Conservation (phyloP, 2,113 vertebrate genomes). For the Glaucidium brasilianum region DNA sequence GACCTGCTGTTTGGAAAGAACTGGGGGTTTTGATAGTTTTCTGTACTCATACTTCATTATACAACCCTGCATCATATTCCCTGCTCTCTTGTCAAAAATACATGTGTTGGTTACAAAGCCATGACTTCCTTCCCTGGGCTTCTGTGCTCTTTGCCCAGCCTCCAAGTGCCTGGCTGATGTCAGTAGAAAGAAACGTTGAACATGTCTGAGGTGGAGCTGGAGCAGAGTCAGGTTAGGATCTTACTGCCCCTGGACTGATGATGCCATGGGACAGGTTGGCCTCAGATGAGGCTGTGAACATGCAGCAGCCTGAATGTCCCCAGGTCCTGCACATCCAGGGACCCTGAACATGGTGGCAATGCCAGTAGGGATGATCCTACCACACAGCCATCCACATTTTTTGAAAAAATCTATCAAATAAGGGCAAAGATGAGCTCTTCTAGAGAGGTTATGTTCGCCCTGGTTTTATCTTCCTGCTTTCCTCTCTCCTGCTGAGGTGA, state of each 20-base stretch:
- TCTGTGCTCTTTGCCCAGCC: neutral
- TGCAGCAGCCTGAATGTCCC: neutral
- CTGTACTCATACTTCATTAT: neutral
- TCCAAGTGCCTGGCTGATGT: neutral
- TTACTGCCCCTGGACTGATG: neutral
- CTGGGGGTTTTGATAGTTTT: neutral
- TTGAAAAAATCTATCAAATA: neutral
- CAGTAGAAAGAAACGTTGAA: neutral
- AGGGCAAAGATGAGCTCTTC: neutral
- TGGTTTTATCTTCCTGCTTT: neutral
- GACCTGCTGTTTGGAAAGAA: neutral
- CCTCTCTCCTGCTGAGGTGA: neutral
- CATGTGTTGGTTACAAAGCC: fast-evolving
- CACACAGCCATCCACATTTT: neutral
- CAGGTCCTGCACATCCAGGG: neutral
- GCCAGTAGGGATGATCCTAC: neutral
- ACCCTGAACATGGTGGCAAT: fast-evolving
- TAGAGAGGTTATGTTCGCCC: neutral
- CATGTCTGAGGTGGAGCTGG: neutral
- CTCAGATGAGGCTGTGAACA: neutral
- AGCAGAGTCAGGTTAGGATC: neutral
- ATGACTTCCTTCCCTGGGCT: neutral
- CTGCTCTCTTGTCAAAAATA: neutral
- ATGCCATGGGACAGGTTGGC: neutral
- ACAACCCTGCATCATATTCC: fast-evolving